Evolutionary conservation across 2,797 vertebrate species (phyloP).

Genomic region (Pempheris klunzingeri): DNA sequence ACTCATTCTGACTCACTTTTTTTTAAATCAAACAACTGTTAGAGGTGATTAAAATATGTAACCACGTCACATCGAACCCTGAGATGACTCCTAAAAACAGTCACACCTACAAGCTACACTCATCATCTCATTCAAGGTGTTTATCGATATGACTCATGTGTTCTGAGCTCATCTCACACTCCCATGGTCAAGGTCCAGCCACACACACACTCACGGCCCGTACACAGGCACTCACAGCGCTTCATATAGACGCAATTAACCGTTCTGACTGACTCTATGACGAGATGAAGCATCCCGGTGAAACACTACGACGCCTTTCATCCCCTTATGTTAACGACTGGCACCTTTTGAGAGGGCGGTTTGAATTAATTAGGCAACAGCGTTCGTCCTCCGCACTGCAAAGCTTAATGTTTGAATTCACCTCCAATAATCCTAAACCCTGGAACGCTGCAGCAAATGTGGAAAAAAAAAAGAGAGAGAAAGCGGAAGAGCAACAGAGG

Average conservation of each 20-base stretch:
- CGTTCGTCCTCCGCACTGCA: background rate
- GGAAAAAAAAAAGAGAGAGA: background rate
- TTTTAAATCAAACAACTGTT: background rate
- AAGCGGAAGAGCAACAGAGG: background rate
- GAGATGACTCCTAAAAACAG: background rate
- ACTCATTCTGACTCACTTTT: too few relatives aligned
- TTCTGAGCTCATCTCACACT: slow-evolving; percentile 4
- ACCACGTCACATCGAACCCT: background rate
- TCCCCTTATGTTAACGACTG: background rate
- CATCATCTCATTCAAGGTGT: background rate
- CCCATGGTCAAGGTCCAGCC: background rate
- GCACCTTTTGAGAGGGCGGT: background rate
- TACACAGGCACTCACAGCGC: background rate
- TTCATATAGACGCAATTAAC: background rate
- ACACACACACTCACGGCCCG: background rate
- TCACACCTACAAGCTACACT: background rate
- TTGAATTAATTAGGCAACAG: background rate
- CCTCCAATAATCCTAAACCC: background rate
- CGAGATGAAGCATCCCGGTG: background rate
- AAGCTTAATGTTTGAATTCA: background rate
- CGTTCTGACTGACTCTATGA: background rate
- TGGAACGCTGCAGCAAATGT: too few relatives aligned
- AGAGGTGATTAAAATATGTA: background rate
- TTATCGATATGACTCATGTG: background rate
- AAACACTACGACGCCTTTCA: background rate